phyloP scores from a whole-genome alignment of 1,140 invertebrate species.

The Macrostomum lignano region DNA sequence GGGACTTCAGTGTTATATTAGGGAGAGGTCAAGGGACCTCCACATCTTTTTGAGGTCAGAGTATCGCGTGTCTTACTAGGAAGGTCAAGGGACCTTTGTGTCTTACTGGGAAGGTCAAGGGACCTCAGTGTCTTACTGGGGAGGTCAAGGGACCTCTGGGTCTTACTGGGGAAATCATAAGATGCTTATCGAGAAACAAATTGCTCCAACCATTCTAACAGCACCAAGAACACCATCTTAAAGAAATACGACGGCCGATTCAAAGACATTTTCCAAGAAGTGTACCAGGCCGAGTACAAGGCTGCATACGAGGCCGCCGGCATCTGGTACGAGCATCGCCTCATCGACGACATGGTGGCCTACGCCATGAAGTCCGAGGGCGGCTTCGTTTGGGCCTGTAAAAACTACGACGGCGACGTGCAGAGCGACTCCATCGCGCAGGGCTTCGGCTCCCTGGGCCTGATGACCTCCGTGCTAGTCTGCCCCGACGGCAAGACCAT shows the following conservation, averaged over 20 bases:
- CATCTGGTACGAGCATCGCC: constrained; percentile 82
- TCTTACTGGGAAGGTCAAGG: no score
- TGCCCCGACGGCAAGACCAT: constrained; percentile 86
- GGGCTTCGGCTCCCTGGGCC: constrained; percentile 54
- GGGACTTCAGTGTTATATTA: no score
- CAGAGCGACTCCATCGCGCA: constrained; percentile 89
- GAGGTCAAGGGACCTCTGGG: no score
- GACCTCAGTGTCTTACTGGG: no score
- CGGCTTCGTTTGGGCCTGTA: constrained; percentile 94
- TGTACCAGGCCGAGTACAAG: constrained; percentile 72
- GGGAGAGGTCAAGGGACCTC: no score
- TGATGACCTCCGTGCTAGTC: constrained; percentile 77
- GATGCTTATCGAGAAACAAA: no score
- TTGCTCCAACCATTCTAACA: no score
- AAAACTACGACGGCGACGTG: constrained; percentile 96
- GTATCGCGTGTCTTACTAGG: no score
- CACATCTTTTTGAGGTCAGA: no score
- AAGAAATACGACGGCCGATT: constrained; percentile 90
- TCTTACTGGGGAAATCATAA: no score
- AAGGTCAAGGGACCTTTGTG: no score
- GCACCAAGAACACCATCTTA: constrained; percentile 90
- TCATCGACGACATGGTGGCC: constrained; percentile 97
- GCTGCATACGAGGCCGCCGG: constrained; percentile 46
- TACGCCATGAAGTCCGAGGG: constrained; percentile 89
- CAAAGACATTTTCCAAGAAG: constrained; percentile 90